A percentile compares a stretch with the other conserved stretches of the same genome.
These are phyloP conservation scores for Geococcyx californianus DNA, from an alignment of 2,113 vertebrate genomes.

Conservation along the genomic window DNA sequence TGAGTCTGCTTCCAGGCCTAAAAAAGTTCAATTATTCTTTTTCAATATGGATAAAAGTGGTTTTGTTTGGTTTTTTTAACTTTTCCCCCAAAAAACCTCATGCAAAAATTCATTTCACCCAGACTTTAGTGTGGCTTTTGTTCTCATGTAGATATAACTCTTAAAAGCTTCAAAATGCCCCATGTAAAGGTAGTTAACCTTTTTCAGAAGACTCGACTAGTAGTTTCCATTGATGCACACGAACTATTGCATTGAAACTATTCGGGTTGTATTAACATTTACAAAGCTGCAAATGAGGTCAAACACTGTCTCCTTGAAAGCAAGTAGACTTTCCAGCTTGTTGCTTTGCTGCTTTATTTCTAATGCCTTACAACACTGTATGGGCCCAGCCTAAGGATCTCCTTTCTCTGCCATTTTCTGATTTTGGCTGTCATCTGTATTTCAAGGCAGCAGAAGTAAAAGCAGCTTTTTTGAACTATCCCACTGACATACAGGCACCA, in stretches of 20 bases:
- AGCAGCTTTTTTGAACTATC: neutral
- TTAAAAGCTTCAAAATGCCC: neutral
- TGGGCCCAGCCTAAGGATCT: neutral
- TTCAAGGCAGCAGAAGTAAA: neutral
- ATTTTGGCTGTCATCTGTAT: neutral
- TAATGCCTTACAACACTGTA: neutral
- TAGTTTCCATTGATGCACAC: neutral
- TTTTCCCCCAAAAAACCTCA: neutral
- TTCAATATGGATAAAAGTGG: neutral
- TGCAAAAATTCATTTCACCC: neutral
- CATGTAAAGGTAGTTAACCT: neutral
- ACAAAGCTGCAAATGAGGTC: neutral
- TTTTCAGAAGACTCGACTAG: neutral
- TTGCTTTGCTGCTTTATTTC: neutral
- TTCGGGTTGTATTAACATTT: neutral
- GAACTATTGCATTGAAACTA: neutral
- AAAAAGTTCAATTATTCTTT: neutral
- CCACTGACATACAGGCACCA: neutral
- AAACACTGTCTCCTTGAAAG: neutral
- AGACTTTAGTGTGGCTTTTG: neutral
- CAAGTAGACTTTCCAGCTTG: neutral
- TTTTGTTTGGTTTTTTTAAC: too few relatives aligned
- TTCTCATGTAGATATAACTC: neutral
- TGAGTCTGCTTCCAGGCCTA: neutral
- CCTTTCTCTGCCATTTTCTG: neutral